phyloP scores from a whole-genome alignment of 2,888 invertebrate species.

The Trachelus tabidus region DNA sequence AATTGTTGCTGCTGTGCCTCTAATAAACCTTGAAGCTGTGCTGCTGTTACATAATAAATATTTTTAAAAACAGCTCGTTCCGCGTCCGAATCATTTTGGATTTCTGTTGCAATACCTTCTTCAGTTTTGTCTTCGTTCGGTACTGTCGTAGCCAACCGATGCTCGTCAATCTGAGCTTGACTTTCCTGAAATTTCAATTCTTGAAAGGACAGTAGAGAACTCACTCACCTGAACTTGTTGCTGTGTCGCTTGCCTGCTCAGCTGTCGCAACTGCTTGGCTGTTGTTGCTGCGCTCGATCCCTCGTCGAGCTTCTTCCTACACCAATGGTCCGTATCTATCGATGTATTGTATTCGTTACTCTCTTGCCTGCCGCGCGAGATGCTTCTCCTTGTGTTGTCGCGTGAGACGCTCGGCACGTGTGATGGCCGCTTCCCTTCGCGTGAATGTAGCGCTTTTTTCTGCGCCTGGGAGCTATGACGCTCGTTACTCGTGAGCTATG shows the following conservation, averaged over 20 bases:
- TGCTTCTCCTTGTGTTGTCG: not conserved
- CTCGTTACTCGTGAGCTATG: conserved; percentile 11
- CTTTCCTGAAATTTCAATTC: not conserved
- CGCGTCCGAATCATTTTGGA: not conserved
- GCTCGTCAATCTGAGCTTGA: not conserved
- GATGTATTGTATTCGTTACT: too few species aligned
- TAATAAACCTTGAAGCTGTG: not conserved
- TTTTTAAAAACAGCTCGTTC: not conserved
- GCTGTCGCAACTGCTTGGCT: too few species aligned
- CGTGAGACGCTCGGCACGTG: not conserved
- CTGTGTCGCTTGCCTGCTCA: too few species aligned
- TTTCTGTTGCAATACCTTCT: not conserved
- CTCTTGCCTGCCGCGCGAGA: not conserved
- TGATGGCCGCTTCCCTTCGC: not conserved
- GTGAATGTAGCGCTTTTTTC: not conserved
- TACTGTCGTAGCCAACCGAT: not conserved
- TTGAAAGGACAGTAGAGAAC: not conserved
- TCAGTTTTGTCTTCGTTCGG: not conserved
- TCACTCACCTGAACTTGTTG: not conserved
- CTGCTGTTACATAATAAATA: conserved; percentile 2
- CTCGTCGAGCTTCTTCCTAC: too few species aligned
- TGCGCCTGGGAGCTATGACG: not conserved
- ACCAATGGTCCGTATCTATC: too few species aligned
- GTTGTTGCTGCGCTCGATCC: too few species aligned
- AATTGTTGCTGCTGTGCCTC: conserved; percentile 1